phyloP scores from a whole-genome alignment of 2,888 invertebrate genomes.

The Athalia cordata region DNA sequence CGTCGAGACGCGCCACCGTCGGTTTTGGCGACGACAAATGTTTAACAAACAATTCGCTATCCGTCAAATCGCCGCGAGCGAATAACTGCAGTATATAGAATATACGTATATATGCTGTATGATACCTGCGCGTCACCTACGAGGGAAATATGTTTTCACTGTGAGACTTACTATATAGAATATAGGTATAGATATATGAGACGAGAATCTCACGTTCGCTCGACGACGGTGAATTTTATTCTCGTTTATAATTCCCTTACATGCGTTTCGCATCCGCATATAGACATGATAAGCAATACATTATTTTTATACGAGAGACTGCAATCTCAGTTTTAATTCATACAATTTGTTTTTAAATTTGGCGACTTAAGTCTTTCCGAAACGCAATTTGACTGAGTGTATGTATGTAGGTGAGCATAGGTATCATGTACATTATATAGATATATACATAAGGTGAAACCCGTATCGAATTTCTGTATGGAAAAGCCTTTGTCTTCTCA shows the following conservation, averaged over 20 bases:
- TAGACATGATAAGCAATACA: too few relatives aligned
- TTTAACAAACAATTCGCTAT: slow-evolving; percentile 43
- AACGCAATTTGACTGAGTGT: slow-evolving; percentile 22
- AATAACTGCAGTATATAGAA: slow-evolving; percentile 9
- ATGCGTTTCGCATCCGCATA: too few relatives aligned
- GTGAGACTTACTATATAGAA: too few relatives aligned
- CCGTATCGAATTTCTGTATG: slow-evolving; percentile 47
- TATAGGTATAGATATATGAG: too few relatives aligned
- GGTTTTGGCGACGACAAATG: slow-evolving; percentile 33
- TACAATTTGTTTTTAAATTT: slow-evolving; percentile 28
- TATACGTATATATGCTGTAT: slow-evolving; percentile 44
- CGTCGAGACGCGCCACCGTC: slow-evolving; percentile 35
- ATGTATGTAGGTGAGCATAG: background rate
- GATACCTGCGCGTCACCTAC: background rate
- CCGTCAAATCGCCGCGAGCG: slow-evolving; percentile 30
- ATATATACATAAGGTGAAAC: slow-evolving; percentile 35
- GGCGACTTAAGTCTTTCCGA: background rate
- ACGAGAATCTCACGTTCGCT: too few relatives aligned
- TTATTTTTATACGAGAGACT: background rate
- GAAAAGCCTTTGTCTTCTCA: slow-evolving; percentile 47
- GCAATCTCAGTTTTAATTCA: background rate
- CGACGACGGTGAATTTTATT: too few relatives aligned
- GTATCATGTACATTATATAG: background rate
- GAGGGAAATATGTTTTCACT: too few relatives aligned
- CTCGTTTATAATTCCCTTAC: too few relatives aligned